Percentiles rank a stretch among this genome's conserved stretches.
phyloP scores from a whole-genome alignment of 2,113 vertebrate species.

The Pandion haliaetus region DNA sequence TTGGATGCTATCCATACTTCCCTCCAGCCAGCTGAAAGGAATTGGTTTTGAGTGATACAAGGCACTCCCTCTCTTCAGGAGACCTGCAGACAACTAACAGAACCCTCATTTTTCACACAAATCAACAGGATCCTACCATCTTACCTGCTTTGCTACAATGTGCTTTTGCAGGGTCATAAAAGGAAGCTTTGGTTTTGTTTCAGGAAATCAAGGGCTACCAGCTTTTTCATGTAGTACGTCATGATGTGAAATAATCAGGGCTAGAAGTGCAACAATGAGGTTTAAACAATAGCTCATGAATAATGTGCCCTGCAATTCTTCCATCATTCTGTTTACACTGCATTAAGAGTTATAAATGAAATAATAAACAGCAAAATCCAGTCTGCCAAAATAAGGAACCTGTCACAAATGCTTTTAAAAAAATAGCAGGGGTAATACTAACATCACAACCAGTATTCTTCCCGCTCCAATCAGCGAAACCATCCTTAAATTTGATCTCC shows the following conservation, averaged over 20 bases:
- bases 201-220: background rate
- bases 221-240: background rate
- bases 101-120: background rate
- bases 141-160: background rate
- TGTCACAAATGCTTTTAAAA: background rate
- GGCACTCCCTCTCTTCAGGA: background rate
- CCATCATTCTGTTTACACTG: background rate
- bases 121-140: background rate
- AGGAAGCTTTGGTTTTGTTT: background rate
- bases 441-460: background rate
- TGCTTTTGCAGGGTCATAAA: background rate
- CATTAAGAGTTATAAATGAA: conserved; percentile 11
- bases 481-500: background rate
- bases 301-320: background rate
- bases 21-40: background rate
- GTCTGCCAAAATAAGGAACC: background rate
- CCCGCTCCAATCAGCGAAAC: background rate
- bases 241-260: background rate
- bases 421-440: background rate
- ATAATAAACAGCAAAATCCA: background rate
- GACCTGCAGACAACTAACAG: background rate
- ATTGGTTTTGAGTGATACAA: background rate
- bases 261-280: background rate
- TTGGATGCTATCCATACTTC: background rate
- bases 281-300: conserved; percentile 1